These are phyloP conservation scores for Eulemur rubriventer DNA, from an alignment of 2,797 vertebrate species.

Conservation along the genomic window DNA sequence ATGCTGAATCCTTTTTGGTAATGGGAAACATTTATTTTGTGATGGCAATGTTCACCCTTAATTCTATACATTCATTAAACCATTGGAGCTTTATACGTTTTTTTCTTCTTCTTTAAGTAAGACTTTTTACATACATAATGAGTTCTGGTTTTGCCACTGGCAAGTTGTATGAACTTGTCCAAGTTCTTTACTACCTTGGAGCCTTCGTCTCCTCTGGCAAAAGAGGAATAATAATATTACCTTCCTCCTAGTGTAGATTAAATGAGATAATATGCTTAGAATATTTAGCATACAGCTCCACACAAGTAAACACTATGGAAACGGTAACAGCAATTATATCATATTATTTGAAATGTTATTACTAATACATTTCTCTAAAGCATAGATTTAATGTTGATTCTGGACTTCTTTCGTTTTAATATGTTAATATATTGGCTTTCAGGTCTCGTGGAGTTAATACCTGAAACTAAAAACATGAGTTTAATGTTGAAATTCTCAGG, in stretches of 20 bases:
- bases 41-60: background rate
- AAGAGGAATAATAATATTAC: background rate
- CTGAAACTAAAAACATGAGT: background rate
- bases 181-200: background rate
- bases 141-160: background rate
- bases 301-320: background rate
- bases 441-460: background rate
- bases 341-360: slow-evolving; percentile 35
- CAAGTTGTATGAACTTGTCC: background rate
- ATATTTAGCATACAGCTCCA: background rate
- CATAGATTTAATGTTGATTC: background rate
- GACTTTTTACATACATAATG: slow-evolving; percentile 4
- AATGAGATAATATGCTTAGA: slow-evolving; percentile 14
- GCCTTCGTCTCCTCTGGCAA: background rate
- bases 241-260: background rate
- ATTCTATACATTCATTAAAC: background rate
- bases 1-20: background rate
- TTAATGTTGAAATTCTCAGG: slow-evolving; percentile 5
- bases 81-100: background rate
- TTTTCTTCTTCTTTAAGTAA: background rate
- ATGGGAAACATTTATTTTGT: background rate
- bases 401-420: background rate
- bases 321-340: background rate
- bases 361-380: slow-evolving; percentile 13
- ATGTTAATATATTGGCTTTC: background rate